Evolutionary conservation across 2,888 invertebrate species (phyloP), one percentile per base, ranked within the genome.

Genomic region (Lasiommata megera): DNA sequence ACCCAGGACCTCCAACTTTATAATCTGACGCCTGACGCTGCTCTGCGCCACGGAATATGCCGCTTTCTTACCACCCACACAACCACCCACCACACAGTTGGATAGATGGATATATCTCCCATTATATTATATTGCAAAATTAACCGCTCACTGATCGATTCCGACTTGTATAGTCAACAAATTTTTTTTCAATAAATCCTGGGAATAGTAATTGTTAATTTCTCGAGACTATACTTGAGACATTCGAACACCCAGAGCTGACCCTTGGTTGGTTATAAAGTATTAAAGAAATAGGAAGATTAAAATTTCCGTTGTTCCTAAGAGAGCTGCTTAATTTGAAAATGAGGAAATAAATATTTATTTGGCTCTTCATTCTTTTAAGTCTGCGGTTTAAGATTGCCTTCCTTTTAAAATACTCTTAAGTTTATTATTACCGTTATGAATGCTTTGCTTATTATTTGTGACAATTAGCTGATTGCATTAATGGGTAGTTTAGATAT

Each of bases 271-370:
- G 28, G 17, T 18, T 36, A 34, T 28, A 17, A 52, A 52, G 41
- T 52, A 34, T 52, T 52, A 52, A 52, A 41, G 52, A 52, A 41
- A 52, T 17, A 17, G 16, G 31, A 51, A 51, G 38, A 51, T 51
- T 11, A 17, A 12, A 52, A 52, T 17, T 40, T 38, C 40, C 55
- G 31, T 55, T 34, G 48, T 52, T 52, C 43, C 31, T 38, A 28
- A 47, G 41, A 18, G 52, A 38, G 41, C 47, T 29, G 36, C 52
- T 60, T 48, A 48, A 48, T 44, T 47, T 41, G 12, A 16, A 37
- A 57, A 54, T 47, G 57, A 47, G 46, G 44, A 58, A 61, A 54
- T 54, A 57, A 58, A 61, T 61, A 58, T 61, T 61, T 61, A 58
- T 51, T 52, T 54, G 58, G 54, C 61, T 61, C 61, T 60, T 54